Percentiles rank a stretch among this genome's conserved stretches.
phyloP scores from a whole-genome alignment of 1,140 invertebrate genomes.

The Epicauta chinensis region DNA sequence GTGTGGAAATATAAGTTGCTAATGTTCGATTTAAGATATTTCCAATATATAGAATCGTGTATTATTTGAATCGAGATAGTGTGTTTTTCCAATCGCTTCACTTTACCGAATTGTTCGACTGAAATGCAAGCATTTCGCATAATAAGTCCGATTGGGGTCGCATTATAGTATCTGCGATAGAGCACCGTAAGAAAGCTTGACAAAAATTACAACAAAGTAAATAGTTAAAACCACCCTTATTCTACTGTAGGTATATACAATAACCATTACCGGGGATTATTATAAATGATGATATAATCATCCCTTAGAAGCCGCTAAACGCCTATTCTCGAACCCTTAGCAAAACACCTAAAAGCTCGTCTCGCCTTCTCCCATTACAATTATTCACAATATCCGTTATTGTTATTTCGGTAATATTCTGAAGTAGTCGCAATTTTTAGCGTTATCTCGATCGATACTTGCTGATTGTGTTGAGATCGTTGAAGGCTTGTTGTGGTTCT shows the following conservation, averaged over 20 bases:
- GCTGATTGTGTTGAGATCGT: slow-evolving; percentile 62
- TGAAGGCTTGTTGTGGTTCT: slow-evolving; percentile 56
- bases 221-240: not conserved
- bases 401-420: not conserved
- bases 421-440: too few relatives aligned
- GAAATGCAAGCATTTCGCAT: slow-evolving; percentile 45
- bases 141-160: slow-evolving; percentile 43
- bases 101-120: slow-evolving; percentile 46
- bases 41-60: slow-evolving; percentile 37
- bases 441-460: slow-evolving; percentile 14
- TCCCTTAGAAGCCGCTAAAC: not conserved
- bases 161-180: slow-evolving; percentile 34
- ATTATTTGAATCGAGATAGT: slow-evolving; percentile 31
- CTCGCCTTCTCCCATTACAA: too few relatives aligned
- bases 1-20: slow-evolving; percentile 42
- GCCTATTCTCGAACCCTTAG: not conserved
- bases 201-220: not conserved
- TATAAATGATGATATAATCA: not conserved
- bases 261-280: too few relatives aligned
- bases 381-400: too few relatives aligned
- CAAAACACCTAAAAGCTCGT: too few relatives aligned
- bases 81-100: too few relatives aligned
- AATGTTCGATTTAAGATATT: slow-evolving; percentile 37
- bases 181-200: slow-evolving; percentile 30
- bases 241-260: too few relatives aligned